Evolutionary conservation across 2,888 invertebrate species (phyloP).

Genomic region (Macrophya annulata): DNA sequence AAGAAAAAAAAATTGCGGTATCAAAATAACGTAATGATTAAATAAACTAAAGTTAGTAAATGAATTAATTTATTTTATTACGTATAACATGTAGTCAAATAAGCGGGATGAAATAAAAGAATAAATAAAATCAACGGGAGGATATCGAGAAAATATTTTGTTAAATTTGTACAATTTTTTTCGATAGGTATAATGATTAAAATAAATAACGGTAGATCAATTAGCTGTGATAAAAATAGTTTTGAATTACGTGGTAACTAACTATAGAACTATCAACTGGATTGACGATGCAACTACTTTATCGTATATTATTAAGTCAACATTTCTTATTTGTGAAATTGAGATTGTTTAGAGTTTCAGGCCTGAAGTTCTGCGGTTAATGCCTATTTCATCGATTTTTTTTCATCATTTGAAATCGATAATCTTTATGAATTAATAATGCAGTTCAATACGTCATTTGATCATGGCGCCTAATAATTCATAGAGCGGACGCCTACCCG

Average conservation of each 20-base stretch:
- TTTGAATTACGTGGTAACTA: not conserved
- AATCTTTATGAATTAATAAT: not conserved
- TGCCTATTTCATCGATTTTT: not conserved
- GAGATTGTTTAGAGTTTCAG: not conserved
- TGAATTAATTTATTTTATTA: not conserved
- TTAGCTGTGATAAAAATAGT: not conserved
- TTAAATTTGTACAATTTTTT: not conserved
- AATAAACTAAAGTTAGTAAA: not conserved
- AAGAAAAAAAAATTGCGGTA: not conserved
- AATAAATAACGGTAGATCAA: not conserved
- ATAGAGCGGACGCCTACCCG: not conserved
- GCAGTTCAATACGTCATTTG: too few species aligned
- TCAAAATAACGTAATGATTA: not conserved
- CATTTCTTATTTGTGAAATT: not conserved
- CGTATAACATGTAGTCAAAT: not conserved
- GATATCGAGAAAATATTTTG: not conserved
- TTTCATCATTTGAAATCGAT: not conserved
- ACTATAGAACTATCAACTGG: not conserved
- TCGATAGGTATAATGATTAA: not conserved
- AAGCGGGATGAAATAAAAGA: not conserved
- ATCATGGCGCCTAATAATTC: constrained; percentile 10
- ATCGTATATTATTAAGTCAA: not conserved
- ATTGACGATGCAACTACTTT: too few species aligned
- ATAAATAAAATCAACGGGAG: not conserved
- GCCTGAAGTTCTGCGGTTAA: not conserved